phyloP scores from a whole-genome alignment of 2,888 invertebrate genomes.

The Cataglyphis livida region DNA sequence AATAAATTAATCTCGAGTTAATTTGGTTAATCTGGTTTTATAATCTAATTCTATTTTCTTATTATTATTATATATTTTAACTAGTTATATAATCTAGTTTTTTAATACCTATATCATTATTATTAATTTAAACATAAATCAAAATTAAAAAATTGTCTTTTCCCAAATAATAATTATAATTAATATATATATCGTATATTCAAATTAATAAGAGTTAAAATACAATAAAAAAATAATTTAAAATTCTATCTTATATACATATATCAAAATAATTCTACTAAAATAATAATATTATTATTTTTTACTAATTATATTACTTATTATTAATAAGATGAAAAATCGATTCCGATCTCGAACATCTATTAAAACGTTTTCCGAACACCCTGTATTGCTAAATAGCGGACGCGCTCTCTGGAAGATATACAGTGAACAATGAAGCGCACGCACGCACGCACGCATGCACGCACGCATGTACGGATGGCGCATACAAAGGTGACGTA shows the following conservation, averaged over 20 bases:
- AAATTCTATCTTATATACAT: too few species aligned
- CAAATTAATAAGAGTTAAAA: background rate
- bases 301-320: background rate
- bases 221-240: background rate
- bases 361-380: background rate
- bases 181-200: background rate
- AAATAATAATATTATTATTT: too few species aligned
- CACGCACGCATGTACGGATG: constrained; percentile 51
- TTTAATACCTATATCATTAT: background rate
- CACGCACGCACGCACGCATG: constrained; percentile 38
- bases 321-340: background rate
- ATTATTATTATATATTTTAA: too few species aligned
- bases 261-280: too few species aligned
- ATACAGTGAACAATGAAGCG: constrained; percentile 62
- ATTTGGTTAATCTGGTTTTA: background rate
- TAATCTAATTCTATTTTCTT: background rate
- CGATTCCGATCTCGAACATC: background rate
- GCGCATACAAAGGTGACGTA: constrained; percentile 72
- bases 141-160: background rate
- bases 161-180: background rate
- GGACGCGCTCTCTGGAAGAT: constrained; percentile 39
- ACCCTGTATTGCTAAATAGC: constrained; percentile 11
- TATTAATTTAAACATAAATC: background rate
- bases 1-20: background rate
- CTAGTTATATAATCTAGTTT: background rate